Conservation (phyloP, 2,797 vertebrate species). For the Mormyrus proboscirostris region DNA sequence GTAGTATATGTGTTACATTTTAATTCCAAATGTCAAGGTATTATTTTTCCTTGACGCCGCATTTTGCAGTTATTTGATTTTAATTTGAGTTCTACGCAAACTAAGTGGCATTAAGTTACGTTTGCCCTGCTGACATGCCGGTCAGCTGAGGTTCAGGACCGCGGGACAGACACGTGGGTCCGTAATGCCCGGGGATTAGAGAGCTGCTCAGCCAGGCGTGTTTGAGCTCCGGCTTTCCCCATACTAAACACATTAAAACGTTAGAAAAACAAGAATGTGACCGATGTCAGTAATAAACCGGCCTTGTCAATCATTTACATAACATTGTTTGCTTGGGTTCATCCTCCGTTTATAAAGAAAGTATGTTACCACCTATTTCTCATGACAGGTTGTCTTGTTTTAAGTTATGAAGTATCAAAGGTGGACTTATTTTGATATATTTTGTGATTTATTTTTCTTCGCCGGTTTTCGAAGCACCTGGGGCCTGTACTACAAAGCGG, state of each 20-base stretch:
- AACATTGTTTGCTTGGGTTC: not conserved
- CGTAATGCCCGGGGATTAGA: not conserved
- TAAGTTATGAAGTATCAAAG: not conserved
- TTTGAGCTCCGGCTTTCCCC: not conserved
- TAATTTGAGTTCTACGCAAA: not conserved
- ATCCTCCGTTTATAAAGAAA: not conserved
- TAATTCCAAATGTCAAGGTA: not conserved
- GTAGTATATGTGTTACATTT: not conserved
- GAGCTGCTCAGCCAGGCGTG: not conserved
- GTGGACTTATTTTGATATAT: not conserved
- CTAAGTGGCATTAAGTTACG: not conserved
- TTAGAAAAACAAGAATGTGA: not conserved
- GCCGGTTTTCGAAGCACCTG: too few relatives aligned
- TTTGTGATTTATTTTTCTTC: too few relatives aligned
- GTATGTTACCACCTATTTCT: not conserved
- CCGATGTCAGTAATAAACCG: not conserved
- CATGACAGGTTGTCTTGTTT: not conserved
- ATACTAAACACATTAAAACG: not conserved
- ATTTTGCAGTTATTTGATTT: not conserved
- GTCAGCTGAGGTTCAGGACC: not conserved
- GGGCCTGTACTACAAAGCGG: too few relatives aligned
- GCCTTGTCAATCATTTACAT: not conserved
- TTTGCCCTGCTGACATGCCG: not conserved
- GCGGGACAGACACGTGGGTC: not conserved
- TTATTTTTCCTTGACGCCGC: not conserved